Percentiles rank a stretch among this genome's conserved stretches.
Conservation (phyloP, 2,797 vertebrate species). For the Dipus sagitta region DNA sequence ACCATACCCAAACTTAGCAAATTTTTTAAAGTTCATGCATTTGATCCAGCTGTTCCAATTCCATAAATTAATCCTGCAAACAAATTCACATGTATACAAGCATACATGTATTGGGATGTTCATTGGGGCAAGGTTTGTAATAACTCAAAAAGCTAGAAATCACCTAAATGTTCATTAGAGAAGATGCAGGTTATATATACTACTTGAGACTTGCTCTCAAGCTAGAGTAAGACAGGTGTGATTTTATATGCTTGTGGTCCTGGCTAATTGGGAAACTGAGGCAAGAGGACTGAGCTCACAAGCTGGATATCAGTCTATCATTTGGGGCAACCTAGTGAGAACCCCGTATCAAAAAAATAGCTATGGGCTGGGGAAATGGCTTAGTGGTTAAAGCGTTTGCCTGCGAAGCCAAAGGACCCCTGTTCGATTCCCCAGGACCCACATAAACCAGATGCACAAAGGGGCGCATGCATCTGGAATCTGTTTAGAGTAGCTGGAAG, state of each 20-base stretch:
- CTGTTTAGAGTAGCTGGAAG: too few species aligned
- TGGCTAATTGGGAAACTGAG: not conserved
- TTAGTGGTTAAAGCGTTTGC: too few species aligned
- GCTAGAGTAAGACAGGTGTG: too few species aligned
- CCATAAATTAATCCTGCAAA: conserved; percentile 33
- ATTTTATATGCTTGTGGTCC: not conserved
- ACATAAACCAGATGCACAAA: too few species aligned
- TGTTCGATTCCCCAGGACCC: too few species aligned
- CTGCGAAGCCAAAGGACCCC: too few species aligned
- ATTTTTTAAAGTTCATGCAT: conserved; percentile 18
- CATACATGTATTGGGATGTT: conserved; percentile 8
- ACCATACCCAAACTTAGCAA: not conserved
- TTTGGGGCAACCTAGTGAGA: not conserved
- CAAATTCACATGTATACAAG: conserved; percentile 21
- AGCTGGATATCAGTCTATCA: not conserved
- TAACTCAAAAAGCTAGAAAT: conserved; percentile 18
- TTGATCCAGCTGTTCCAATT: conserved; percentile 33
- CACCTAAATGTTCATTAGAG: conserved; percentile 13
- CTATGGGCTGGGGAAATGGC: too few species aligned
- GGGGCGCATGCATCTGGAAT: too few species aligned
- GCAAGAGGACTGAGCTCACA: not conserved
- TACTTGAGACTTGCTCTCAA: not conserved
- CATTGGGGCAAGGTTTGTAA: not conserved
- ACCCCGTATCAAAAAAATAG: not conserved
- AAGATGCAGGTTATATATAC: conserved; percentile 24